Conservation (phyloP, 2,888 invertebrate species). For the Syrphus vitripennis region DNA sequence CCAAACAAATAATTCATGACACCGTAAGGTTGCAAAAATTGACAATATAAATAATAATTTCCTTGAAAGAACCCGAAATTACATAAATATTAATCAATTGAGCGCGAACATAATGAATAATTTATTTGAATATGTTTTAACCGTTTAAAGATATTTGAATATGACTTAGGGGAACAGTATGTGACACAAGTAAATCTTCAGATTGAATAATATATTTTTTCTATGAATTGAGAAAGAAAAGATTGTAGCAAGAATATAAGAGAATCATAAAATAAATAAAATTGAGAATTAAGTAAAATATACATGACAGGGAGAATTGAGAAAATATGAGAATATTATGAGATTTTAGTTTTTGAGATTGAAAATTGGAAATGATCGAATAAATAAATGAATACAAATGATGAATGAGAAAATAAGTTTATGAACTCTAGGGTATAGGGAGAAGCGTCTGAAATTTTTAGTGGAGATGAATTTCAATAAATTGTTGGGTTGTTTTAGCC, state of each 20-base stretch:
- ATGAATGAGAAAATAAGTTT: too few relatives aligned
- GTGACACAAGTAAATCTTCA: neutral
- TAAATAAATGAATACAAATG: too few relatives aligned
- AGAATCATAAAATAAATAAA: neutral
- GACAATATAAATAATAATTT: conserved; percentile 17
- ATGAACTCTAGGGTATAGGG: too few relatives aligned
- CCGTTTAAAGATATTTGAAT: neutral
- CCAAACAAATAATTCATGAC: neutral
- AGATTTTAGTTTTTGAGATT: too few relatives aligned
- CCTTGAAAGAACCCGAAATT: neutral
- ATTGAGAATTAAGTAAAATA: too few relatives aligned
- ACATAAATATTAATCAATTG: conserved; percentile 24
- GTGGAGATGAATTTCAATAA: too few relatives aligned
- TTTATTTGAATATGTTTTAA: conserved; percentile 9
- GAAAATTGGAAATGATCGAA: too few relatives aligned
- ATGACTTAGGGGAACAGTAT: neutral
- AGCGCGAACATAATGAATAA: conserved; percentile 22
- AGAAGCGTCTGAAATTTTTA: too few relatives aligned
- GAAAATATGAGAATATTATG: too few relatives aligned
- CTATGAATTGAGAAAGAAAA: neutral
- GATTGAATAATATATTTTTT: neutral
- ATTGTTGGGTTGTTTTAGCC: too few relatives aligned
- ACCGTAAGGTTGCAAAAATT: neutral
- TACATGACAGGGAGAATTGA: too few relatives aligned
- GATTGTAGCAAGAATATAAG: neutral